These are phyloP conservation scores for Danaus chrysippus DNA, from an alignment of 2,888 invertebrate genomes.

Conservation along the genomic window DNA sequence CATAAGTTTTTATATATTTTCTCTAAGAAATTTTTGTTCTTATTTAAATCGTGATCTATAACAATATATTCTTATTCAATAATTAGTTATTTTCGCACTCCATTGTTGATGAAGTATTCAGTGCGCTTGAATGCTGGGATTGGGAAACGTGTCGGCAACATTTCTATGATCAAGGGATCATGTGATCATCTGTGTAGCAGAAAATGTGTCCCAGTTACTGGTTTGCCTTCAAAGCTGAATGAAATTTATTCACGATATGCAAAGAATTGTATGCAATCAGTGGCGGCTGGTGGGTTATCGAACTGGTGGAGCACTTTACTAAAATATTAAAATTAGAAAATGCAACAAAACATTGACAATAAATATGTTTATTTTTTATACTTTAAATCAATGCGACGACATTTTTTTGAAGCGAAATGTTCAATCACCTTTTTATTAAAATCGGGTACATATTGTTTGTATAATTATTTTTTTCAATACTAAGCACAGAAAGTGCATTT, in stretches of 20 bases:
- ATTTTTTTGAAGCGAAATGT: no score
- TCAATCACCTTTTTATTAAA: no score
- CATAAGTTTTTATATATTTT: no score
- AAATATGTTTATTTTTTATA: no score
- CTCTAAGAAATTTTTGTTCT: not conserved
- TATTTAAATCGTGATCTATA: not conserved
- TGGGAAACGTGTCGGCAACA: not conserved
- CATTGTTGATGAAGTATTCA: constrained; percentile 1
- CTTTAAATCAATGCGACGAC: no score
- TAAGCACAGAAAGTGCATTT: no score
- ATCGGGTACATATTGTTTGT: no score
- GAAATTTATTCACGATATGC: not conserved
- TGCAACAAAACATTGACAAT: no score
- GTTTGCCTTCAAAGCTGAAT: not conserved
- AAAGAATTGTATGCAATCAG: not conserved
- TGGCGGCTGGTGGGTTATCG: no score
- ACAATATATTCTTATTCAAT: not conserved
- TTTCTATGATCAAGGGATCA: constrained; percentile 2
- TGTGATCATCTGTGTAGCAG: not conserved
- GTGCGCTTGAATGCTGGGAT: not conserved
- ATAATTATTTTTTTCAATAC: no score
- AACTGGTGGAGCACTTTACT: no score
- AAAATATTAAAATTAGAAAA: no score
- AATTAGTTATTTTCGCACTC: constrained; percentile 1
- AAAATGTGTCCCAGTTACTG: not conserved